Conservation (phyloP, 2,797 vertebrate species). For the Premnoplex brunnescens region DNA sequence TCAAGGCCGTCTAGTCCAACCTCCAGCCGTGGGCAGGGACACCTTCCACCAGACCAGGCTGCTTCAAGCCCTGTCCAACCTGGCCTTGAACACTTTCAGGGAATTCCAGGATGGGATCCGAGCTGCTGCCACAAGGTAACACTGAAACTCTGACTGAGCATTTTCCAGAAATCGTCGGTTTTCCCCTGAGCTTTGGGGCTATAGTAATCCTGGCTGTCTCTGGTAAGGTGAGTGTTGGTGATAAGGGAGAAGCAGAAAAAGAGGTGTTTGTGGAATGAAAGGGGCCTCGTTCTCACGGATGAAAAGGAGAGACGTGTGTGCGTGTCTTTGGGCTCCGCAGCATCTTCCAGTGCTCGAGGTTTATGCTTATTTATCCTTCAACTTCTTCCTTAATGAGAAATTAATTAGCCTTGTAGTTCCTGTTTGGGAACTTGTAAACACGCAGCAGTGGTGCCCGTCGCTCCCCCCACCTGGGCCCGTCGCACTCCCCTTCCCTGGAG, state of each 20-base stretch:
- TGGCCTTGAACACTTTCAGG: background rate
- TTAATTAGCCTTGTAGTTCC: conserved; percentile 74
- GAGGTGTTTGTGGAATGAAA: background rate
- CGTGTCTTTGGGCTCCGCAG: background rate
- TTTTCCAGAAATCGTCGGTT: fast-evolving
- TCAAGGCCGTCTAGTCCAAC: fast-evolving
- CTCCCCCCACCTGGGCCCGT: background rate
- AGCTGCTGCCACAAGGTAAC: fast-evolving
- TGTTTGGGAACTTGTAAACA: conserved; percentile 63
- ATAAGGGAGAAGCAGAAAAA: background rate
- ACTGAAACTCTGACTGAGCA: fast-evolving
- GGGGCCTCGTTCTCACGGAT: background rate
- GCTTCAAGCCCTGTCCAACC: fast-evolving
- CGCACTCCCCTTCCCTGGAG: conserved; percentile 40
- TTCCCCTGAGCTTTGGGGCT: background rate
- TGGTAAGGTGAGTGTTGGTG: background rate
- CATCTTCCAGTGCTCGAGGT: conserved; percentile 43
- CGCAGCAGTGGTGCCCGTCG: conserved; percentile 1
- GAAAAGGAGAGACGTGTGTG: background rate
- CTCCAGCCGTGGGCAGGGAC: background rate
- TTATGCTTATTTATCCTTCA: conserved; percentile 41
- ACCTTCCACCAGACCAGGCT: fast-evolving
- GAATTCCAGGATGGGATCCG: background rate
- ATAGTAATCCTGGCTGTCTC: fast-evolving
- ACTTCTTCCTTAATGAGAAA: conserved; percentile 74